Conservation (phyloP, 2,113 vertebrate species). For the Heloderma charlesbogerti region DNA sequence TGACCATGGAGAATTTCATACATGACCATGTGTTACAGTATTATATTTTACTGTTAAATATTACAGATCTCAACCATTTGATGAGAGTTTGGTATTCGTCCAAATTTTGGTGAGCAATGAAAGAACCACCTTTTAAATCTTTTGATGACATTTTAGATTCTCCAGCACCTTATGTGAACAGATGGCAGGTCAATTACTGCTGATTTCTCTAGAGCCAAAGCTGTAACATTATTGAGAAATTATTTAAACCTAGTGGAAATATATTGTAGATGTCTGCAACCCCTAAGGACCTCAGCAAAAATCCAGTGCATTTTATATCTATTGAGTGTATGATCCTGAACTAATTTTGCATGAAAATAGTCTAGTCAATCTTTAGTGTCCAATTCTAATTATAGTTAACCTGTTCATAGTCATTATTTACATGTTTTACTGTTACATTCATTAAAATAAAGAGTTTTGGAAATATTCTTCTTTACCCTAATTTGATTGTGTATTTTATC, state of each 20-base stretch:
- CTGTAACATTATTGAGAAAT: not conserved
- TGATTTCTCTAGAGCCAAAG: not conserved
- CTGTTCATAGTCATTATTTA: not conserved
- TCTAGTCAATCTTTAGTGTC: not conserved
- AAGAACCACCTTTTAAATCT: not conserved
- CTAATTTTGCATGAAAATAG: not conserved
- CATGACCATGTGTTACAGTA: not conserved
- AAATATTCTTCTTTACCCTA: not conserved
- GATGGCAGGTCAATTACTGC: slow-evolving; percentile 8
- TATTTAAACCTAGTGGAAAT: not conserved
- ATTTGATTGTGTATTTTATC: not conserved
- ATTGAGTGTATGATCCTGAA: not conserved
- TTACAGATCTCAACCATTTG: not conserved
- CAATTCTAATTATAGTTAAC: not conserved
- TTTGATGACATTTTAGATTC: not conserved
- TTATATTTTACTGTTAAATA: not conserved
- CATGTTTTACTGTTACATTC: not conserved
- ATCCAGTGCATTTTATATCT: not conserved
- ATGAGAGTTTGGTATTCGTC: not conserved
- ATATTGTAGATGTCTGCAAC: not conserved
- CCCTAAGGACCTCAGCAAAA: not conserved
- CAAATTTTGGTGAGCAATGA: not conserved
- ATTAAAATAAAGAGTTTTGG: not conserved
- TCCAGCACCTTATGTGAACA: not conserved
- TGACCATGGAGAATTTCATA: not conserved